Base-by-base conservation (phyloP, 2,797 vertebrate species). In the Sebastes minor region DNA sequence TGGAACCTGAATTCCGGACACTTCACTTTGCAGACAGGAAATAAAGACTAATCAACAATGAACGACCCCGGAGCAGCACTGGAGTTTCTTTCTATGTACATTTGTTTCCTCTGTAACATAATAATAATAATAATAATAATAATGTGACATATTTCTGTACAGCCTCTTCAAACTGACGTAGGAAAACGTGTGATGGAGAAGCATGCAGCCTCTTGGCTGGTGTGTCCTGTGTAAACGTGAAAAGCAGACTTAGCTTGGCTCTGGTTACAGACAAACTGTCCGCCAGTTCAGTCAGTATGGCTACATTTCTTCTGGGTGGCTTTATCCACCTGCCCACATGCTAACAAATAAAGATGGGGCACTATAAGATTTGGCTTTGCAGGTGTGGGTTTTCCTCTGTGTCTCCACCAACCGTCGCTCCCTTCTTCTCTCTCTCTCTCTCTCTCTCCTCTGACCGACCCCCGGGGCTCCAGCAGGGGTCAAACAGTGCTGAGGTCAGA, bases 41-140 rank as follows among this genome's bases (percentile, higher is more conserved):
- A 75, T 18, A 79, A 82, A 85, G 68, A 86, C 16, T 46, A 68
- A 80, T 86, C 82, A 74, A 91, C 88, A 82, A 81, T 68, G 76
- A 81, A 85, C 76, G 60, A 86, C 85, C 88, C 88, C 87, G 88
- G 90, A 93, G 89, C 87, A 91, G 88, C 92, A 90, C 92, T 87
- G 91, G 82, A 90, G 72, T 84, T 87, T 82, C 78, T 76, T 80
- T 81, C 80, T 94, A 92, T 95, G 69, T 94, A 94, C 93, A 95
- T 53, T n/a, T 79, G 80, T 89, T 81, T 85, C 76, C 84, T 92
- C 81, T 88, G 79, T 71, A 80, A 89, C 81, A 89, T 78, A 89
- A 88, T 84, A 85, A 83, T 59, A 90, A 91, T 89, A 90, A 91
- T 85, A 85, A 87, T 81, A 84, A 84, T 71, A 74, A 80, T 86